Base-by-base conservation (phyloP, 2,888 invertebrate genomes). In the Amblyteles armatorius region DNA sequence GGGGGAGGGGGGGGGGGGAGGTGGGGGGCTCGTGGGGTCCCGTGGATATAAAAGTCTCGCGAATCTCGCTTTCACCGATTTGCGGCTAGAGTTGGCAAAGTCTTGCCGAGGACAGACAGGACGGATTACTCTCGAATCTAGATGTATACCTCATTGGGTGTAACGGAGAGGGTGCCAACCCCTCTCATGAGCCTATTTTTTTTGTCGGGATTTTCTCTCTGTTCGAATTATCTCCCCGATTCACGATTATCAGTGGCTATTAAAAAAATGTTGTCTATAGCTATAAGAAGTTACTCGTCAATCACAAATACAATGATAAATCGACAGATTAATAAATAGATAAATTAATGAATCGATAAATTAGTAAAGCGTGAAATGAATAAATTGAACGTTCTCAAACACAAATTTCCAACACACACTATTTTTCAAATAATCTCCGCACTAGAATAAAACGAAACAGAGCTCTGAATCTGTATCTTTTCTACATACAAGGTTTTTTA, bases 91-190 rank as follows among this genome's bases (percentile, higher is more conserved):
- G 82, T 82, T 82, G 71, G 72, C 72, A 68, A 82, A 82, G 83
- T 86, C 85, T 88, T 88, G 88, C 85, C 83, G 87, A 84, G 84
- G 88, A 88, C 88, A 88, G 87, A 87, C 86, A 85, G 87, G 86
- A 89, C 88, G 86, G 88, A 89, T 90, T 87, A 87, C 87, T 85
- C 84, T 85, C 81, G 67, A 86, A 84, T 79, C 84, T 77, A 29
- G 48, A 68, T 77, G 19, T 52, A 69, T 69, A 40, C 65, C 44
- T 44, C 33, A 71, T 55, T 22, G 57, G 19, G 19, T 19, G n/a
- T 26, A 6, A 60, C n/a, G 26, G 33, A 60, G 33, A 60, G 33
- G 33, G n/a, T 19, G 19, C n/a, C 52, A 19, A 13, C 6, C 9
- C 11, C 33, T 60, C 26, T 60, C 6, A 33, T 2, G 33, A 6